Conservation (phyloP, 2,113 vertebrate genomes). For the Rhynchopsitta pachyrhyncha region DNA sequence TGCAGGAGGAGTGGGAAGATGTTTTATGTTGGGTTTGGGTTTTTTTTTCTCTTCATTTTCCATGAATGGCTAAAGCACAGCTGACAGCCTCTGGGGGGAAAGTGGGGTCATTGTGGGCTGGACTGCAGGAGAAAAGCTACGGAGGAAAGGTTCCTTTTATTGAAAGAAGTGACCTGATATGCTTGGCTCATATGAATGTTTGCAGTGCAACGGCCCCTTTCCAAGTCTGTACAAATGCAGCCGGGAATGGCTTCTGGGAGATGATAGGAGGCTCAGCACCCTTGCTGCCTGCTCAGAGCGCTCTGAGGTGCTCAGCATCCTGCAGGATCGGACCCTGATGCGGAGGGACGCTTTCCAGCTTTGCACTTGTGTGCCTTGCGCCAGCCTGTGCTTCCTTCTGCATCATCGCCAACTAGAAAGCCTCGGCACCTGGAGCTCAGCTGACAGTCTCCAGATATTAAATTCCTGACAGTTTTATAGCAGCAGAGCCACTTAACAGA, state of each 20-base stretch:
- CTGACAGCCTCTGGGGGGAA: neutral
- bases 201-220: neutral
- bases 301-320: neutral
- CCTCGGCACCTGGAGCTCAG: conserved; percentile 48
- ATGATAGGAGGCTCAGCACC: neutral
- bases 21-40: neutral
- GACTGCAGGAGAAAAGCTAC: neutral
- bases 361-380: neutral
- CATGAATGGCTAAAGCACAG: neutral
- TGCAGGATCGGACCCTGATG: rapidly evolving
- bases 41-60: neutral
- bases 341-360: neutral
- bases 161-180: neutral
- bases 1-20: neutral
- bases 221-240: neutral
- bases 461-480: conserved; percentile 46
- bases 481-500: conserved; percentile 62
- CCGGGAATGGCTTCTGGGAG: neutral
- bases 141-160: neutral
- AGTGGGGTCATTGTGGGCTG: rapidly evolving
- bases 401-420: neutral
- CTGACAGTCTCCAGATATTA: conserved; percentile 43
- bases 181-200: neutral
- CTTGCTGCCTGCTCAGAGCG: neutral
- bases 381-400: neutral